Percentiles rank a stretch among this genome's conserved stretches.
These are phyloP conservation scores for Ctenosaura bakeri DNA, from an alignment of 2,797 vertebrate species.

Conservation along the genomic window DNA sequence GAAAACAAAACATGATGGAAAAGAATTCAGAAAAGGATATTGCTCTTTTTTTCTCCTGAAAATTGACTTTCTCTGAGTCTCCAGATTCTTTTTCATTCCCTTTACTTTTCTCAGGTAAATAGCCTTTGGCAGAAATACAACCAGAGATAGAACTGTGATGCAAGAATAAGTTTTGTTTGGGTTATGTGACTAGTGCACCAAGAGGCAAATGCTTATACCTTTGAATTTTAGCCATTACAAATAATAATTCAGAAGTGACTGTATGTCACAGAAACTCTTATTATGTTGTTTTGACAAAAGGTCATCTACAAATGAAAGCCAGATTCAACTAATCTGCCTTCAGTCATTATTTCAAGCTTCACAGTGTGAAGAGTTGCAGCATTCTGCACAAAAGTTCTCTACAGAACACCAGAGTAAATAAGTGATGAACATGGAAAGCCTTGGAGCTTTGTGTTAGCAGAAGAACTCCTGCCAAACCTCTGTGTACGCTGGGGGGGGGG, in stretches of 20 bases:
- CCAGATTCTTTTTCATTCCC: constrained; percentile 18
- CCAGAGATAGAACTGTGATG: constrained; percentile 21
- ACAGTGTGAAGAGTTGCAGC: neutral
- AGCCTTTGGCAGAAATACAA: constrained; percentile 23
- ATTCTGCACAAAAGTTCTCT: neutral
- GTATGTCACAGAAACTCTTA: neutral
- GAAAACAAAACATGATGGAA: constrained; percentile 39
- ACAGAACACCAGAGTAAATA: neutral
- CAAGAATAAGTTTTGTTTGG: constrained; percentile 30
- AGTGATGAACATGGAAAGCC: neutral
- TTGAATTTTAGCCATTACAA: neutral
- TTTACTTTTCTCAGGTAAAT: constrained; percentile 27
- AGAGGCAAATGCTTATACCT: neutral
- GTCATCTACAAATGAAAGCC: neutral
- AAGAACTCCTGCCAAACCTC: neutral
- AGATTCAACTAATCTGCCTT: neutral
- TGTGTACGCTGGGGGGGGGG: neutral
- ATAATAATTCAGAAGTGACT: neutral
- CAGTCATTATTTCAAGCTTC: neutral
- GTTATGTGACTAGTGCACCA: neutral
- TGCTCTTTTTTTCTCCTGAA: constrained; percentile 14
- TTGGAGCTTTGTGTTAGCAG: neutral
- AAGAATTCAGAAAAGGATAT: constrained; percentile 25
- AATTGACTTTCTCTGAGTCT: constrained; percentile 11
- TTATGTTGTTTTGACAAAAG: neutral